Evolutionary conservation across 2,888 invertebrate species (phyloP).

Genomic region (Lathronympha strigana): DNA sequence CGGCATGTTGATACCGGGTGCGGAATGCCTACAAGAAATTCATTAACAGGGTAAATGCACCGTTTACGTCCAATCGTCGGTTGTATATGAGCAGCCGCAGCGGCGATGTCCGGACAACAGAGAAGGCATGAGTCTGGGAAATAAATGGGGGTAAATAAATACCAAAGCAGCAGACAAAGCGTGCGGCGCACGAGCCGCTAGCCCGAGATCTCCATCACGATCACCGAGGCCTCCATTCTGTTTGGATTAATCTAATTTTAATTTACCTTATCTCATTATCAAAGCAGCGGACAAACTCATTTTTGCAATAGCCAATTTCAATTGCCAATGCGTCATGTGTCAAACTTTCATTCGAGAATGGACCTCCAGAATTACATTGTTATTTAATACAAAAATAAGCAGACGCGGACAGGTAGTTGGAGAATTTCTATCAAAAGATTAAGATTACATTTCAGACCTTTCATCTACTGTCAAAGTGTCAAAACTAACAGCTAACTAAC

Average conservation of each 20-base stretch:
- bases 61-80: constrained; percentile 52
- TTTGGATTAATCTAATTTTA: constrained; percentile 9
- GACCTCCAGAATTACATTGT: no score
- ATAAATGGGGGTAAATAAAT: constrained; percentile 60
- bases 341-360: no score
- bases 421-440: no score
- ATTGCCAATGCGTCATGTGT: no score
- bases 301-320: no score
- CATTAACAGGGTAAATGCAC: constrained; percentile 52
- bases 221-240: constrained; percentile 9
- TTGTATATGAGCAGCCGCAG: constrained; percentile 47
- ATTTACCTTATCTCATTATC: background rate
- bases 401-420: no score
- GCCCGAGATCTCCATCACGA: constrained; percentile 35
- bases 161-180: constrained; percentile 50
- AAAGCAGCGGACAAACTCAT: background rate
- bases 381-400: no score
- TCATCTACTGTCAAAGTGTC: no score
- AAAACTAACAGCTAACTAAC: no score
- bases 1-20: constrained; percentile 16
- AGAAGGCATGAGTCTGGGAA: constrained; percentile 59
- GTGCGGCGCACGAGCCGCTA: constrained; percentile 16
- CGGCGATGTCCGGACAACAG: constrained; percentile 55
- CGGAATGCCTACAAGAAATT: constrained; percentile 44
- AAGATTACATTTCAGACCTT: no score